Evolutionary conservation across 2,888 invertebrate genomes (phyloP).

Genomic region (Lithophane ornitopus): DNA sequence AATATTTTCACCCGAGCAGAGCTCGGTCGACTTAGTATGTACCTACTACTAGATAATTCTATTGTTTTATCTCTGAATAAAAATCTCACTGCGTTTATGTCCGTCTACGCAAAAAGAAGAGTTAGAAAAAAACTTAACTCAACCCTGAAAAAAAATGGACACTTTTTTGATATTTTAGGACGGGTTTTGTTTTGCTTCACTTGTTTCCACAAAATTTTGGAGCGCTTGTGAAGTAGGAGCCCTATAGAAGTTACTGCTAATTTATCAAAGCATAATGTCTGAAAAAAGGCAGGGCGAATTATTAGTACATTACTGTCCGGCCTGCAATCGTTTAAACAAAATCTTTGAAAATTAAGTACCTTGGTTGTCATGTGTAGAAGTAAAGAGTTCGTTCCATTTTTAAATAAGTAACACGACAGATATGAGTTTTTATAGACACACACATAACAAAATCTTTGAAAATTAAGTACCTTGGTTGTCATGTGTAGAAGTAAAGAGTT

Average conservation of each 20-base stretch:
- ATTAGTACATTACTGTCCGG: background rate
- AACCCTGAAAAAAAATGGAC: background rate
- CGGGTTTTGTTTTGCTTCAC: background rate
- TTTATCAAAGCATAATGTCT: slow-evolving; percentile 12
- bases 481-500: no score
- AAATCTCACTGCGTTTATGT: background rate
- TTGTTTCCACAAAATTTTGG: background rate
- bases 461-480: no score
- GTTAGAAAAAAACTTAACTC: background rate
- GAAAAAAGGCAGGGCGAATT: slow-evolving; percentile 1
- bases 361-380: no score
- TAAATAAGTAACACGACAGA: no score
- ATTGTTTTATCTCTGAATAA: background rate
- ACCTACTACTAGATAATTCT: no score
- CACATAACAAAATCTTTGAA: no score
- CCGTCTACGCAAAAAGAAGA: background rate
- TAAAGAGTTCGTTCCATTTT: no score
- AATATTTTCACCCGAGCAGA: no score
- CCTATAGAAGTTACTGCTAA: background rate
- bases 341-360: no score
- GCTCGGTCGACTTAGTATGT: no score
- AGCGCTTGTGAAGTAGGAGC: background rate
- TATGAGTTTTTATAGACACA: no score
- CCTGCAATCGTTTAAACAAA: no score
- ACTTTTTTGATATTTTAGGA: slow-evolving; percentile 21